Base-by-base conservation (phyloP, 2,888 invertebrate genomes). In the Luperina testacea region DNA sequence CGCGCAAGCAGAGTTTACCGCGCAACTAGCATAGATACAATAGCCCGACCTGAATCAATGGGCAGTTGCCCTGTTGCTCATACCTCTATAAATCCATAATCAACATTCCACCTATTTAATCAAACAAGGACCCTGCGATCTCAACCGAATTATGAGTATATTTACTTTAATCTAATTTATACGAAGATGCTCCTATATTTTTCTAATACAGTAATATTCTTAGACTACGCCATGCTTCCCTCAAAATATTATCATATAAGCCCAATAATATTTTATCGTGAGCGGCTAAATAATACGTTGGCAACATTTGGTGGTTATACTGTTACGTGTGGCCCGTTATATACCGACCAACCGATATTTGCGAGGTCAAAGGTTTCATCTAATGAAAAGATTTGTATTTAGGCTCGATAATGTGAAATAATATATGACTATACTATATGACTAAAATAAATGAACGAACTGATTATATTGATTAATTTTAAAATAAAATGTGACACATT, bases 211-310 rank as follows among this genome's bases (percentile, higher is more conserved):
- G 77, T 81, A 73, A 85, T 74, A 82, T 78, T 68, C 72, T 57
- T 38, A 67, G 72, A 79, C 63, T 74, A 42, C 68, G 72, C 72
- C 67, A 65, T 74, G 27, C 73, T 83, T 83, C 67, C 77, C 70
- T 85, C 72, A 85, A 87, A 85, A 83, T 86, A 87, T 87, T 87
- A 86, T 87, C 77, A 81, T 87, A 79, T 83, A 78, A 78, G 75
- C 67, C 79, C 83, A 81, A 83, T 87, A 83, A 87, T 86, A 88
- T 87, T 88, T 87, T 83, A 87, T 87, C 75, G 71, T 73, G 75
- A 81, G 77, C 42, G 64, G 53, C 75, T 78, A 81, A 87, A 87
- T 87, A 87, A 85, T 80, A 87, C 57, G 75, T 63, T 48, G 70
- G 87, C 75, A 81, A 85, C 79, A 87, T 87, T 85, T 83, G 83